Evolutionary conservation across 2,797 vertebrate genomes (phyloP).

Genomic region (Tenualosa thibaudeaui): DNA sequence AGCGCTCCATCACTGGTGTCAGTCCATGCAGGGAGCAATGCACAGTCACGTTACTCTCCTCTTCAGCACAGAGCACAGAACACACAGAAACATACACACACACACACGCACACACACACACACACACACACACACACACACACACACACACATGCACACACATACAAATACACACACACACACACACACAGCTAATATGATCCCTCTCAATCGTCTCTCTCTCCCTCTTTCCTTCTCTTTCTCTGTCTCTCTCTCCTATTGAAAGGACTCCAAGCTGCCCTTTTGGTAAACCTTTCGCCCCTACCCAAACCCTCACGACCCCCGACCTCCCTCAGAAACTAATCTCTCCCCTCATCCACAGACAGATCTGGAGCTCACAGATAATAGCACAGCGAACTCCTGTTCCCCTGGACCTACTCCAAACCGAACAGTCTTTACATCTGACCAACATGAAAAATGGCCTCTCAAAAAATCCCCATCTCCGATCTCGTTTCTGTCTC

Average conservation of each 20-base stretch:
- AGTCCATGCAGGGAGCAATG: not conserved
- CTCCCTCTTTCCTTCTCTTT: not conserved
- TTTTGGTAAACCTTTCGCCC: not conserved
- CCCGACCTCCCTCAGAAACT: not conserved
- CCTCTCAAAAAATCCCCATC: conserved; percentile 21
- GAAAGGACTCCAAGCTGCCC: not conserved
- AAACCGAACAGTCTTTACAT: not conserved
- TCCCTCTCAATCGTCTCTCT: not conserved
- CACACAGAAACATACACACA: not conserved
- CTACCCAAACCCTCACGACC: not conserved
- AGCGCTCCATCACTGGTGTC: not conserved
- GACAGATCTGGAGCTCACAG: not conserved
- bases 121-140: not conserved
- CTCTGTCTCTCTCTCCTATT: not conserved
- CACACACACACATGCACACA: not conserved
- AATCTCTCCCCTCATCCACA: conserved; percentile 1
- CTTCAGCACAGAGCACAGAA: not conserved
- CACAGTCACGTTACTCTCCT: not conserved
- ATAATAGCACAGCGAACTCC: not conserved
- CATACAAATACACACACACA: not conserved
- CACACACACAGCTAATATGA: not conserved
- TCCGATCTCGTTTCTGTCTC: not conserved
- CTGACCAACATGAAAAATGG: conserved; percentile 46
- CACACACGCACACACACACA: not conserved
- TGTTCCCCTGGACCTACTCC: not conserved